These are phyloP conservation scores for Micronycteris hirsuta DNA, from an alignment of 2,113 vertebrate species.

Conservation along the genomic window DNA sequence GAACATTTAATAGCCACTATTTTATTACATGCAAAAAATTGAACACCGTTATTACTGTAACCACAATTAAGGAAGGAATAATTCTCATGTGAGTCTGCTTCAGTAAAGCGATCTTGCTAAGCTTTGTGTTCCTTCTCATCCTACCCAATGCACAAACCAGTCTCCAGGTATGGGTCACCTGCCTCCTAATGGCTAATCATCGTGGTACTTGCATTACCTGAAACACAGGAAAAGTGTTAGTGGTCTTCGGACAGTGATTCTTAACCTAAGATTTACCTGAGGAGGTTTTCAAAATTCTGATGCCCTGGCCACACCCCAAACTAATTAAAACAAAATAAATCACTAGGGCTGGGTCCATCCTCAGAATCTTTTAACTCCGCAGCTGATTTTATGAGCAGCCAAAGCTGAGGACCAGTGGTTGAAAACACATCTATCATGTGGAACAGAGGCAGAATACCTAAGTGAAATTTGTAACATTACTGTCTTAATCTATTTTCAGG, in stretches of 20 bases:
- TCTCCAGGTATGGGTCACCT: background rate
- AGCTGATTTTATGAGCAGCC: background rate
- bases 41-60: background rate
- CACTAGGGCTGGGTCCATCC: background rate
- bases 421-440: background rate
- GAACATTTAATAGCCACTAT: background rate
- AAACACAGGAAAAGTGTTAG: background rate
- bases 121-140: background rate
- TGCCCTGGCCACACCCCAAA: background rate
- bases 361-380: background rate
- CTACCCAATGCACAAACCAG: background rate
- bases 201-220: background rate
- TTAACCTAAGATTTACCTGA: background rate
- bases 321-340: constrained; percentile 5
- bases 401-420: background rate
- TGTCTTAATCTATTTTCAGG: constrained; percentile 71
- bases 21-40: background rate
- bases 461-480: background rate
- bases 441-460: background rate
- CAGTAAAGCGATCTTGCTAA: background rate
- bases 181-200: background rate
- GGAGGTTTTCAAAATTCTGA: background rate
- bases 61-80: background rate
- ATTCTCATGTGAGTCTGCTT: background rate
- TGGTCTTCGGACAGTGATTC: background rate